Conservation (phyloP, 2,797 vertebrate species). For the Gambelia wislizenii region DNA sequence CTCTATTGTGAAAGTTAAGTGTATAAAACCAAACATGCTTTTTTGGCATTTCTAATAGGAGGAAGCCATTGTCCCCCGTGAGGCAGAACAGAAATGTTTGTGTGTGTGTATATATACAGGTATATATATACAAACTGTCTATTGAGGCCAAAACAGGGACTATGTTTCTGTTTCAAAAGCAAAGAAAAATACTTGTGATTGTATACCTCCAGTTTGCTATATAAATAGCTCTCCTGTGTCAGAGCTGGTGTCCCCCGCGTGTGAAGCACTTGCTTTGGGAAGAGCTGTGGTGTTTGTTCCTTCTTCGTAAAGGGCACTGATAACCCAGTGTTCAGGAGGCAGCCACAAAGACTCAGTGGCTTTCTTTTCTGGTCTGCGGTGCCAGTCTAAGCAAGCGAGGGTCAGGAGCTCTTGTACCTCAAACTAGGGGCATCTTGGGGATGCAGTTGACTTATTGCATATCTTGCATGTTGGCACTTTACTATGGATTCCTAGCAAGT, state of each 20-base stretch:
- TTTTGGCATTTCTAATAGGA: neutral
- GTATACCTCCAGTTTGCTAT: too few relatives aligned
- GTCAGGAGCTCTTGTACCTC: neutral
- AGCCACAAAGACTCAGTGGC: too few relatives aligned
- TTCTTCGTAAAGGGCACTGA: neutral
- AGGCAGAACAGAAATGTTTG: neutral
- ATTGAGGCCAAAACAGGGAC: too few relatives aligned
- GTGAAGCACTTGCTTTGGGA: neutral
- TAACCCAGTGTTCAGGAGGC: neutral
- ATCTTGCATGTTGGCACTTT: neutral
- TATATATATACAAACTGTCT: neutral
- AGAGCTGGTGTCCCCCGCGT: neutral
- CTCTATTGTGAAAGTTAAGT: neutral
- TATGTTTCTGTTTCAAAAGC: neutral
- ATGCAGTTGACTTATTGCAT: neutral
- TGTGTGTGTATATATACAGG: too few relatives aligned
- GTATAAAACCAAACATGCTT: neutral
- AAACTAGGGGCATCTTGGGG: neutral
- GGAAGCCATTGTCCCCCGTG: neutral
- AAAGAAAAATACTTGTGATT: neutral
- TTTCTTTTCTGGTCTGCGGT: too few relatives aligned
- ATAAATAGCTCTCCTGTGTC: neutral
- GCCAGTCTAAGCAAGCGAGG: neutral
- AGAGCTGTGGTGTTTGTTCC: too few relatives aligned
- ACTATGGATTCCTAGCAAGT: neutral